Evolutionary conservation across 2,113 vertebrate genomes (phyloP).

Genomic region (Mandrillus leucophaeus): DNA sequence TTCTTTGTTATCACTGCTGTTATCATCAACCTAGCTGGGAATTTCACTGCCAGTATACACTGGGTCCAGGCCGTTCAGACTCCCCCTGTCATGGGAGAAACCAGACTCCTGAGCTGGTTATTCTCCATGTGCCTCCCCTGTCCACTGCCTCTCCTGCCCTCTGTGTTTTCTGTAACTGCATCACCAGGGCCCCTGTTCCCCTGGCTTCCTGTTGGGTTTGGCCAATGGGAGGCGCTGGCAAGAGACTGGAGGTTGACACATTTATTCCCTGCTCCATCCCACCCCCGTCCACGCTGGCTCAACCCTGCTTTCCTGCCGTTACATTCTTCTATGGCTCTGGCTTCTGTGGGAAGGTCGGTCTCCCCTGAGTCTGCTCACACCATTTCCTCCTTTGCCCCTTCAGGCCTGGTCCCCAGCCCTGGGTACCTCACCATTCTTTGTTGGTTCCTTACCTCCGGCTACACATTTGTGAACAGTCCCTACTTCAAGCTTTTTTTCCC

Average conservation of each 20-base stretch:
- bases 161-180: background rate
- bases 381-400: background rate
- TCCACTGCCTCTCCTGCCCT: background rate
- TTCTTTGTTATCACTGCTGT: background rate
- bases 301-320: background rate
- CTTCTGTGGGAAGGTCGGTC: background rate
- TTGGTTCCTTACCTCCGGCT: background rate
- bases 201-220: background rate
- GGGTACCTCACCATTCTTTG: background rate
- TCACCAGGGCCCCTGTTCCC: background rate
- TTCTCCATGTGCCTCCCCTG: background rate
- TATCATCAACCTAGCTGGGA: background rate
- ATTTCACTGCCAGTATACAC: background rate
- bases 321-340: accelerated
- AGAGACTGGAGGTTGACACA: background rate
- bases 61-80: background rate
- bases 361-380: background rate
- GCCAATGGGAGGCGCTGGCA: background rate
- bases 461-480: background rate
- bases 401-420: background rate
- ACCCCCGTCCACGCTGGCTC: accelerated
- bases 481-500: background rate
- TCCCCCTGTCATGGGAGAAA: background rate
- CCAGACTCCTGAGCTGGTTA: background rate
- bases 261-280: background rate